Conservation (phyloP, 2,797 vertebrate genomes). For the Crocodylus rhombifer region DNA sequence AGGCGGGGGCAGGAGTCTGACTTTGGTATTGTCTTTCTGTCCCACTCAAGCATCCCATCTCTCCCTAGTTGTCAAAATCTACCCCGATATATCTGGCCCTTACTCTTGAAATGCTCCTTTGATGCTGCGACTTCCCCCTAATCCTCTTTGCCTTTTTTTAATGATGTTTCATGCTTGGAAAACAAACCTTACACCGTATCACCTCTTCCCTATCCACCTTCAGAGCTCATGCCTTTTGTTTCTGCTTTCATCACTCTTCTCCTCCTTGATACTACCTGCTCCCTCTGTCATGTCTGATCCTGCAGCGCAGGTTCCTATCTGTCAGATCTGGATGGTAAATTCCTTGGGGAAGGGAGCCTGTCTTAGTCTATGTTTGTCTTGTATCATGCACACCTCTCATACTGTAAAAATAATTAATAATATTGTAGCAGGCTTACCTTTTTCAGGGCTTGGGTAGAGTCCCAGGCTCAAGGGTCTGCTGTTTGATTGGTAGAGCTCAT, state of each 20-base stretch:
- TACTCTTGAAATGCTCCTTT: neutral
- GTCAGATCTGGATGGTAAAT: neutral
- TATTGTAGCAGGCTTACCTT: neutral
- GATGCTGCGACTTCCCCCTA: neutral
- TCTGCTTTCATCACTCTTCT: constrained; percentile 8
- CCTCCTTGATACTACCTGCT: neutral
- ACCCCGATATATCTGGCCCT: neutral
- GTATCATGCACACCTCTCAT: neutral
- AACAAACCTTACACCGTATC: neutral
- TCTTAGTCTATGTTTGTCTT: constrained; percentile 2
- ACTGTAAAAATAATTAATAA: neutral
- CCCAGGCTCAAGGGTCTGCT: too few species aligned
- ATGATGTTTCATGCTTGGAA: neutral
- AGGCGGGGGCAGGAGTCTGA: neutral
- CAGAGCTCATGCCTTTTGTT: constrained; percentile 11
- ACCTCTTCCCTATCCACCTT: neutral
- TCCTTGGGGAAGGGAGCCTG: neutral
- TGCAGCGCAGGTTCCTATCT: neutral
- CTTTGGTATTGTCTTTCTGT: neutral
- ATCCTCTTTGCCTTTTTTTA: constrained; percentile 1
- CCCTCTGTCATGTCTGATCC: neutral
- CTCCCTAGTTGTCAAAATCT: neutral
- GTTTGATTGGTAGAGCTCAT: too few species aligned
- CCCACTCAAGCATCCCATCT: neutral
- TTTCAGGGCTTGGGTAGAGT: too few species aligned